Evolutionary conservation across 1,140 invertebrate genomes (phyloP).

Genomic region (Trichogramma pretiosum): DNA sequence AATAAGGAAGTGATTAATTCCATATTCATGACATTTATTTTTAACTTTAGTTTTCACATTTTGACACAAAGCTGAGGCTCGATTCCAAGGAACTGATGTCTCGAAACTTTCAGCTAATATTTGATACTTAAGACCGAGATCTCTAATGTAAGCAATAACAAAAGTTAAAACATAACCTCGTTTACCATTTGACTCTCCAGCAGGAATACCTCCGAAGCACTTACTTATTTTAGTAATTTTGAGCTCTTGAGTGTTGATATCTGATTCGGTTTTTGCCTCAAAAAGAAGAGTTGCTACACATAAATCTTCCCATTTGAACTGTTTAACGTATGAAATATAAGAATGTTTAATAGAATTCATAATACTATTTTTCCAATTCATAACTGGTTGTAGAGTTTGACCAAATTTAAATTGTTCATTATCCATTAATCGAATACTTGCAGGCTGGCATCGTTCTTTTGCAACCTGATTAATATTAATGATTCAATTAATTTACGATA

Average conservation of each 20-base stretch:
- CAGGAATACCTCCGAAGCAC: constrained; percentile 67
- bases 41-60: constrained; percentile 81
- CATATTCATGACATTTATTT: constrained; percentile 60
- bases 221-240: constrained; percentile 76
- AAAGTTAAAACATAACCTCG: constrained; percentile 94
- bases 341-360: constrained; percentile 77
- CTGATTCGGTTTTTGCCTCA: constrained; percentile 62
- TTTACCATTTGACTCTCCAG: constrained; percentile 87
- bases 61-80: constrained; percentile 69
- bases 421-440: constrained; percentile 92
- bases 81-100: constrained; percentile 95
- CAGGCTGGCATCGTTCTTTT: constrained; percentile 73
- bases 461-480: constrained; percentile 51
- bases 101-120: constrained; percentile 95
- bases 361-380: constrained; percentile 60
- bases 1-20: constrained; percentile 58
- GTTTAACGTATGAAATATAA: constrained; percentile 85
- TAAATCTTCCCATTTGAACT: constrained; percentile 74
- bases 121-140: constrained; percentile 80
- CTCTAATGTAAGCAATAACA: constrained; percentile 96
- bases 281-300: constrained; percentile 90
- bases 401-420: constrained; percentile 96
- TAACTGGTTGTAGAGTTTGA: constrained; percentile 73
- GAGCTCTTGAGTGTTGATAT: constrained; percentile 71
- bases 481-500: neutral